These are phyloP conservation scores for Drosophila repletoides DNA, from an alignment of 1,140 invertebrate species.

Conservation along the genomic window DNA sequence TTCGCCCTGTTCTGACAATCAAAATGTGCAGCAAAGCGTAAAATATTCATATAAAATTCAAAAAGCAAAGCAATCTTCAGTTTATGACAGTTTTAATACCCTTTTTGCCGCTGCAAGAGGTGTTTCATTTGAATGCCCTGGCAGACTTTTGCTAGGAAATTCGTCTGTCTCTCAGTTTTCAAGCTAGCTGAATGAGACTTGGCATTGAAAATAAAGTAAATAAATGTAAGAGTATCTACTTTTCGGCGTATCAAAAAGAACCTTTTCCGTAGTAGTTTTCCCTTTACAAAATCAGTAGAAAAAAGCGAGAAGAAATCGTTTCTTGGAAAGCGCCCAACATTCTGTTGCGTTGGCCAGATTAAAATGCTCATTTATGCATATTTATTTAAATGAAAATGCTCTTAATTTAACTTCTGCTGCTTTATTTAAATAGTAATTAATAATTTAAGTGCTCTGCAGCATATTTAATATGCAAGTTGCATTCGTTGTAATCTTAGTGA, in stretches of 20 bases:
- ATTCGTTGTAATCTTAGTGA: conserved; percentile 55
- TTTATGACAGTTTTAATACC: too few relatives aligned
- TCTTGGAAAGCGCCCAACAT: conserved; percentile 6
- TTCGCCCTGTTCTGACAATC: conserved; percentile 16
- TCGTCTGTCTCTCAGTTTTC: too few relatives aligned
- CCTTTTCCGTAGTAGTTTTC: too few relatives aligned
- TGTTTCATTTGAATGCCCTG: too few relatives aligned
- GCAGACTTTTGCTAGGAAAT: too few relatives aligned
- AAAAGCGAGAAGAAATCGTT: neutral
- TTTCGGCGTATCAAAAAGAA: too few relatives aligned
- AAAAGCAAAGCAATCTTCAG: neutral
- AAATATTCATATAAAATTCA: neutral
- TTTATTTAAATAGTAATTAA: conserved; percentile 77
- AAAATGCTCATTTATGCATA: conserved; percentile 58
- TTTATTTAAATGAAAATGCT: conserved; percentile 78
- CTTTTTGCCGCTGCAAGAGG: too few relatives aligned
- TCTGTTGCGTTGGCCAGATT: conserved; percentile 26
- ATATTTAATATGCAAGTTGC: conserved; percentile 59
- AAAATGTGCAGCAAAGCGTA: neutral
- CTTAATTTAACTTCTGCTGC: conserved; percentile 74
- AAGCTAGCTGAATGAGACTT: too few relatives aligned
- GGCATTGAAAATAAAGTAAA: too few relatives aligned
- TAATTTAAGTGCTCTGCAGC: conserved; percentile 69
- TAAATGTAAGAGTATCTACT: too few relatives aligned
- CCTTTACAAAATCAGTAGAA: neutral